Percentiles rank a stretch among this genome's conserved stretches.
These are phyloP conservation scores for Pachycephus smyrnensis DNA, from an alignment of 2,888 invertebrate species.

Conservation along the genomic window DNA sequence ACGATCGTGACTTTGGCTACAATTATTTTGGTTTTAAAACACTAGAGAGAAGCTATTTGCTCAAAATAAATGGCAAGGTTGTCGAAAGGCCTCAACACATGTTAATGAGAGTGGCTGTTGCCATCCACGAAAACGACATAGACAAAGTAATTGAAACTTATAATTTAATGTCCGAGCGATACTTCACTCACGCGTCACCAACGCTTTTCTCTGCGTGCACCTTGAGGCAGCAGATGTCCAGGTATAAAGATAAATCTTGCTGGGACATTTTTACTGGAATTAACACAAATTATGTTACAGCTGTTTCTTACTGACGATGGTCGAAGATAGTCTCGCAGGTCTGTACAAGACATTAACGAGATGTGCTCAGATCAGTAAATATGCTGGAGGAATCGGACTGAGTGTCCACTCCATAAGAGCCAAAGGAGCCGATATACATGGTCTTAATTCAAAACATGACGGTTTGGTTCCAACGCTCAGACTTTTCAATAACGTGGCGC, in stretches of 20 bases:
- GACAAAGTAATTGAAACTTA: constrained; percentile 75
- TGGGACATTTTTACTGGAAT: background rate
- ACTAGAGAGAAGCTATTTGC: constrained; percentile 92
- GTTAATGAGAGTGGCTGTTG: constrained; percentile 97
- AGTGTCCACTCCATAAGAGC: constrained; percentile 74
- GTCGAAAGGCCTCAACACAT: constrained; percentile 98
- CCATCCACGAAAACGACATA: constrained; percentile 90
- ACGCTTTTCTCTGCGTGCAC: constrained; percentile 76
- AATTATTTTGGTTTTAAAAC: constrained; percentile 99
- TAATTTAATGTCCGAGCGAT: constrained; percentile 72
- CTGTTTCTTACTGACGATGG: constrained; percentile 74
- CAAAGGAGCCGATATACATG: constrained; percentile 71
- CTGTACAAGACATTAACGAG: constrained; percentile 72
- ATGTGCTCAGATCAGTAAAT: constrained; percentile 74
- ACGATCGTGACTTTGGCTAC: constrained; percentile 96
- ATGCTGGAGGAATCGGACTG: constrained; percentile 74
- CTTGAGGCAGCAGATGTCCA: constrained; percentile 72
- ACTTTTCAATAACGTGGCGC: constrained; percentile 73
- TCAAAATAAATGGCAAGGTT: constrained; percentile 92
- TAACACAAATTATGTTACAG: background rate
- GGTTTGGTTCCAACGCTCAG: constrained; percentile 75
- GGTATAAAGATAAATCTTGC: constrained; percentile 58
- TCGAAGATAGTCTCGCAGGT: constrained; percentile 72
- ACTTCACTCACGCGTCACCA: constrained; percentile 76
- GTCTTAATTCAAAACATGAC: constrained; percentile 74